Percentiles rank a stretch among this genome's conserved stretches.
phyloP scores from a whole-genome alignment of 2,888 invertebrate genomes.

The Sussaba pulchella region DNA sequence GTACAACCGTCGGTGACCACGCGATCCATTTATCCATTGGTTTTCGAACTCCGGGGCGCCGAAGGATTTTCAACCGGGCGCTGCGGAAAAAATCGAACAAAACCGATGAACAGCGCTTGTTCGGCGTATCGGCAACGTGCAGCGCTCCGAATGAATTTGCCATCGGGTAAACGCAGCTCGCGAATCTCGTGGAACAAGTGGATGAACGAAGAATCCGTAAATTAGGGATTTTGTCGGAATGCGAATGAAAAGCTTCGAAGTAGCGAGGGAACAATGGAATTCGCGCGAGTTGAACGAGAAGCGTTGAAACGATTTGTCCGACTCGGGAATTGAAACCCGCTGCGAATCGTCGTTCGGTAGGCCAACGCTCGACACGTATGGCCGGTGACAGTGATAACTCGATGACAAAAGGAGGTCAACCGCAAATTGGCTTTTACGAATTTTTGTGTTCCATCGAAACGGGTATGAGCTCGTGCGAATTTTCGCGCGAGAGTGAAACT shows the following conservation, averaged over 20 bases:
- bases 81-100: conserved; percentile 28
- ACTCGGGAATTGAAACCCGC: neutral
- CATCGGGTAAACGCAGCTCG: conserved; percentile 13
- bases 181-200: neutral
- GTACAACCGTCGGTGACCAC: conserved; percentile 16
- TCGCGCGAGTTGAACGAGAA: neutral
- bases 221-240: neutral
- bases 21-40: conserved; percentile 24
- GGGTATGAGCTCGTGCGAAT: neutral
- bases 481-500: conserved; percentile 1
- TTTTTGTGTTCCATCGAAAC: conserved; percentile 23
- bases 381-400: conserved; percentile 47
- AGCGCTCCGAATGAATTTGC: conserved; percentile 31
- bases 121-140: conserved; percentile 36
- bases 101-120: neutral
- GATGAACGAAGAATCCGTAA: neutral
- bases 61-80: conserved; percentile 34
- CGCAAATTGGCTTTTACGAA: conserved; percentile 33
- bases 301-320: neutral
- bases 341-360: conserved; percentile 23
- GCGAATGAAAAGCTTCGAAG: neutral
- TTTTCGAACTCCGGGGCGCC: conserved; percentile 16
- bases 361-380: conserved; percentile 35
- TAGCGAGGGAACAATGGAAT: neutral
- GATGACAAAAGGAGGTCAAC: conserved; percentile 35